Base-by-base conservation (phyloP, 2,113 vertebrate genomes). In the Seriola aureovittata region DNA sequence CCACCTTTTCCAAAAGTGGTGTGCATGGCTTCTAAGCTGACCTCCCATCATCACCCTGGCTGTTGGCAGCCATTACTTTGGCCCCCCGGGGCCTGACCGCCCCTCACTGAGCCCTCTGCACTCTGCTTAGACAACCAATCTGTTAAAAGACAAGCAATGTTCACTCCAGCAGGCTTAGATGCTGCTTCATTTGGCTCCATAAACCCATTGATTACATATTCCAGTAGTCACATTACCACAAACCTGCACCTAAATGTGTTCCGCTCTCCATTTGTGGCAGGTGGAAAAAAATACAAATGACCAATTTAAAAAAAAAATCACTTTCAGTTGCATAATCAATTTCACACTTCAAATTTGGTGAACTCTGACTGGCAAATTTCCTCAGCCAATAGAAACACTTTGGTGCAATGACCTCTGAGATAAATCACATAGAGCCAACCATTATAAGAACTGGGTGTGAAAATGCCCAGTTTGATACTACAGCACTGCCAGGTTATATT, bases 1-100 rank as follows among this genome's bases (percentile, higher is more conserved):
- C 48, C 38, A 71, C 76, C 54, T 17, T 72, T 75, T 78, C 17
- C 73, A 72, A 72, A 79, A 68, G 52, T 48, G 44, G 65, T 50
- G 54, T 59, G 29, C 66, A 63, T 88, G 74, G 81, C 84, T 81
- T 84, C 69, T 73, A 52, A 71, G 58, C 62, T 90, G 89, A 90
- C 89, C 91, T 91, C 86, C 68, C 69, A 93, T 94, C 91, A 94
- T 90, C 91, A 92, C 89, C 87, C 85, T 81, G 55, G 85, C 78
- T 90, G 82, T 89, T 91, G 87, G 91, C 81, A 88, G 29, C 89
- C 90, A 91, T 94, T 94, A 94, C 79, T 84, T 72, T 79, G 60
- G 73, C 85, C 93, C 90, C 91, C 80, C 60, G 91, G 90, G 94
- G 82, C 71, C 71, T 44, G 85, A 77, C 78, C 32, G 52, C 68